phyloP scores from a whole-genome alignment of 2,113 vertebrate species.

The Megaptera novaeangliae region DNA sequence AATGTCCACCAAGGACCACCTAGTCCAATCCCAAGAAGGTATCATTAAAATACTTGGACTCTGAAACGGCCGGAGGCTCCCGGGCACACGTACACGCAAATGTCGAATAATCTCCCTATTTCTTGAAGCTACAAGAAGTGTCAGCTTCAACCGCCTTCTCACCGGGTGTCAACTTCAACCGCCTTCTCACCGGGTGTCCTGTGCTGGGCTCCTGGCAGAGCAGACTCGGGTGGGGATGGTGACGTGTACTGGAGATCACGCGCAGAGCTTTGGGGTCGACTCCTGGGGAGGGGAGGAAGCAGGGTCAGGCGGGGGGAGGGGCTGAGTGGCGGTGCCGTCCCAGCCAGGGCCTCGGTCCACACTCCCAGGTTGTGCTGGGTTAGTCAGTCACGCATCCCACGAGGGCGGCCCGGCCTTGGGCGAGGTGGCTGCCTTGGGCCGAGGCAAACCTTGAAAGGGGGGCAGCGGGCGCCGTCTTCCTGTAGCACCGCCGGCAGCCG shows the following conservation, averaged over 20 bases:
- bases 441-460: background rate
- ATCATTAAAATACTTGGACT: background rate
- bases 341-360: background rate
- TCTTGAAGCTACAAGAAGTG: background rate
- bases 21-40: background rate
- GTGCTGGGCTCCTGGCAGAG: background rate
- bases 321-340: accelerated
- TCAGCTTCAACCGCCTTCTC: background rate
- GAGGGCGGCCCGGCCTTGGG: accelerated
- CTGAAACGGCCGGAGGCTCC: background rate
- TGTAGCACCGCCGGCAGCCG: accelerated
- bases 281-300: background rate
- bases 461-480: no score
- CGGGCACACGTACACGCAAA: background rate
- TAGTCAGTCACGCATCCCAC: accelerated
- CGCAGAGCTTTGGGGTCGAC: background rate
- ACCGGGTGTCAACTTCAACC: background rate
- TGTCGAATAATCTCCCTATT: background rate
- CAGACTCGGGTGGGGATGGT: background rate
- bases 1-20: background rate
- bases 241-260: no score
- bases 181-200: background rate
- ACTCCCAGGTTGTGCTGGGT: accelerated
- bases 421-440: background rate
- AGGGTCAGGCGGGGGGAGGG: accelerated